Evolutionary conservation across 1,140 invertebrate species (phyloP).

Genomic region (Thrips palmi): DNA sequence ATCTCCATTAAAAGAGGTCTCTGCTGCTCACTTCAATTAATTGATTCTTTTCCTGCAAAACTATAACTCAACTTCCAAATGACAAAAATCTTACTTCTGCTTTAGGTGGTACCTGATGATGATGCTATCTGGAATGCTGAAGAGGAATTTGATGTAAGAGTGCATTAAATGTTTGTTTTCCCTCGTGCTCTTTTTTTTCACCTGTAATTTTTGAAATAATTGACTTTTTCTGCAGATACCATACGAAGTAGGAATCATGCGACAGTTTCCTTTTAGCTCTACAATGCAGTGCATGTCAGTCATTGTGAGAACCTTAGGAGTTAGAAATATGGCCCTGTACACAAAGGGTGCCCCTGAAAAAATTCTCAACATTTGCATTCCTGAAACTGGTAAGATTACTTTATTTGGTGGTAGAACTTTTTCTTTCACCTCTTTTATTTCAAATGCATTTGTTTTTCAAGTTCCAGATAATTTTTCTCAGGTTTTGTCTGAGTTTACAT

Average conservation of each 20-base stretch:
- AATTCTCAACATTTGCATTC: conserved; percentile 41
- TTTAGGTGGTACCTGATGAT: no score
- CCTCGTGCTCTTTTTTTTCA: no score
- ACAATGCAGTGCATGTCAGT: conserved; percentile 79
- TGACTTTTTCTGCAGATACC: conserved; percentile 15
- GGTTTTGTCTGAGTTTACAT: conserved; percentile 57
- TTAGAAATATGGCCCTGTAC: conserved; percentile 58
- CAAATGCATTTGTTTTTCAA: conserved; percentile 8
- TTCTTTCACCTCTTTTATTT: neutral
- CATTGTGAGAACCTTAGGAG: conserved; percentile 55
- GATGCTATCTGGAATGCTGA: no score
- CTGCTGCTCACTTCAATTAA: no score
- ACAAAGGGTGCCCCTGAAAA: conserved; percentile 86
- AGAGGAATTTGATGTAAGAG: no score
- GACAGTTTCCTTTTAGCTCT: conserved; percentile 81
- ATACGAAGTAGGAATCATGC: conserved; percentile 57
- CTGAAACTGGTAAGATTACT: conserved; percentile 33
- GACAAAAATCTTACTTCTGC: no score
- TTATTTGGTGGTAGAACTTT: neutral
- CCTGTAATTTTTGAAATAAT: no score
- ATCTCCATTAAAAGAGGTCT: no score
- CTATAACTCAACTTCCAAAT: no score
- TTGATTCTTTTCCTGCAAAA: no score
- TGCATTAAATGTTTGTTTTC: no score
- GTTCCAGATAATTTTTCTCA: conserved; percentile 49